Conservation (phyloP, 2,113 vertebrate genomes). For the Panthera uncia region DNA sequence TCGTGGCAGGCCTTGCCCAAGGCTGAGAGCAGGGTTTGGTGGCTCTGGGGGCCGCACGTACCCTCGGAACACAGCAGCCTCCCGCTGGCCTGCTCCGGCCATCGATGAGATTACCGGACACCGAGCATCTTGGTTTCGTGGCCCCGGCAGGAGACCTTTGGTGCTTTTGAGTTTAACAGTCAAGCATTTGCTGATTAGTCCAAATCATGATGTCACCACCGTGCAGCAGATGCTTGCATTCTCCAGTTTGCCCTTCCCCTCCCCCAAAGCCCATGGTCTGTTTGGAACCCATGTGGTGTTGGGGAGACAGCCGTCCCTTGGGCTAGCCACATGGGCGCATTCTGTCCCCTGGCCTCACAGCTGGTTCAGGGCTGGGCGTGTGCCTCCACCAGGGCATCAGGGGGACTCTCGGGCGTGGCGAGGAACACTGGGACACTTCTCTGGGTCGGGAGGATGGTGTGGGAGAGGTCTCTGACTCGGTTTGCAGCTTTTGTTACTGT, state of each 20-base stretch:
- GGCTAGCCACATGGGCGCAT: fast-evolving
- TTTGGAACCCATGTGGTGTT: not conserved
- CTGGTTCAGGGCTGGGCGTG: not conserved
- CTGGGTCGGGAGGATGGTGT: fast-evolving
- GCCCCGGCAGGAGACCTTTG: not conserved
- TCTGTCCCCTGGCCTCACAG: no score
- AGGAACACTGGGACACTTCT: not conserved
- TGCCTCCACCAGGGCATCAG: fast-evolving
- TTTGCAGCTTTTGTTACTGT: not conserved
- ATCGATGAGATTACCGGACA: not conserved
- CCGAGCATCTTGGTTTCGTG: not conserved
- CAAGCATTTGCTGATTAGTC: not conserved
- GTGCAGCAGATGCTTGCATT: fast-evolving
- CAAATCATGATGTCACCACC: not conserved
- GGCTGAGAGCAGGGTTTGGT: not conserved
- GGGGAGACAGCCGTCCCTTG: fast-evolving
- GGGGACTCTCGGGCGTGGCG: not conserved
- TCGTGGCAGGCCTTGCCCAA: not conserved
- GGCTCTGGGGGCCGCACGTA: not conserved
- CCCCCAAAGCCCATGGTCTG: not conserved
- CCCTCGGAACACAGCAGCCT: not conserved
- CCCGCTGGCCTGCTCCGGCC: fast-evolving
- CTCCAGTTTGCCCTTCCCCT: no score
- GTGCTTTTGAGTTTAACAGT: not conserved
- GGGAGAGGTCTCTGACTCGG: not conserved